Evolutionary conservation across 1,140 invertebrate species (phyloP).

Genomic region (Gryllus bimaculatus): DNA sequence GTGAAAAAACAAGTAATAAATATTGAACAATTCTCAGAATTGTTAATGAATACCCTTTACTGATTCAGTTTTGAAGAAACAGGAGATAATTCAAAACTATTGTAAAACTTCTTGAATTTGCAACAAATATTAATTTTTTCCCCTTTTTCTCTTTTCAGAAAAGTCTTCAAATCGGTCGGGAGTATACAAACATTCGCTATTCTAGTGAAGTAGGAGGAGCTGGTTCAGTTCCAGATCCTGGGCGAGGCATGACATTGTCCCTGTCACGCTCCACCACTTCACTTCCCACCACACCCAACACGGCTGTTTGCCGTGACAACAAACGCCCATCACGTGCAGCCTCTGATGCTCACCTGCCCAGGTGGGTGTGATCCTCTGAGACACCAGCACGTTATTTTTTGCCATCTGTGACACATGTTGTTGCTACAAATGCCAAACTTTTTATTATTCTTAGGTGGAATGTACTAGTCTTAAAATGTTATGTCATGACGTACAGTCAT

Average conservation of each 20-base stretch:
- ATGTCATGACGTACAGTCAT: too few relatives aligned
- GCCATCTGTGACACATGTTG: too few relatives aligned
- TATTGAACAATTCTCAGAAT: too few relatives aligned
- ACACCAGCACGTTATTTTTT: neutral
- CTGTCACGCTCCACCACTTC: slow-evolving; percentile 27
- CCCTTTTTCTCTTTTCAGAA: slow-evolving; percentile 45
- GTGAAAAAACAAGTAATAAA: too few relatives aligned
- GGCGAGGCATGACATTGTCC: slow-evolving; percentile 17
- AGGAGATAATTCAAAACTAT: too few relatives aligned
- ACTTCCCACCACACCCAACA: slow-evolving; percentile 28
- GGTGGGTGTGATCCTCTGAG: slow-evolving; percentile 15
- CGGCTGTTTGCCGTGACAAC: slow-evolving; percentile 15
- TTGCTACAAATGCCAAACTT: too few relatives aligned
- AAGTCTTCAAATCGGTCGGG: slow-evolving; percentile 69
- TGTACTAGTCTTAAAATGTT: too few relatives aligned
- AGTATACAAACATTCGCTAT: slow-evolving; percentile 84
- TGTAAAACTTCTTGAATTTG: too few relatives aligned
- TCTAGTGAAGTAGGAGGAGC: slow-evolving; percentile 17
- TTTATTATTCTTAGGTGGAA: too few relatives aligned
- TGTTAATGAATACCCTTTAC: too few relatives aligned
- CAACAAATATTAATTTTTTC: neutral
- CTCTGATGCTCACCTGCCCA: slow-evolving; percentile 24
- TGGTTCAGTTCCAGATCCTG: neutral
- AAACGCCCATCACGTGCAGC: slow-evolving; percentile 24
- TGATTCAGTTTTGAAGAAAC: too few relatives aligned